Evolutionary conservation across 2,888 invertebrate genomes (phyloP), one percentile per base, ranked within the genome.

Genomic region (Hermaeophaga mercurialis): DNA sequence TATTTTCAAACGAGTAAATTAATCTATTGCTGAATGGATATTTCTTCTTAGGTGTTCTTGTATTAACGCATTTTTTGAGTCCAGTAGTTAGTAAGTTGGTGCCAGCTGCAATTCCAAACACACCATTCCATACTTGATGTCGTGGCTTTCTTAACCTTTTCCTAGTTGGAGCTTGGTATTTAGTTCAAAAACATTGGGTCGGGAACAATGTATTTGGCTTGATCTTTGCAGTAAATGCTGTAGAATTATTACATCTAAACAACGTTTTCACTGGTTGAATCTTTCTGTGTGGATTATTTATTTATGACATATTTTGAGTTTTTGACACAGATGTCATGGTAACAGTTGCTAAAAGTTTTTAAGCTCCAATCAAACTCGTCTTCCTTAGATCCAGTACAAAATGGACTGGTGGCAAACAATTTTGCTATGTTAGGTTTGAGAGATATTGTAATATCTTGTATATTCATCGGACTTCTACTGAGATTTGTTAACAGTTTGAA

Each of bases 261-360:
- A 96, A 94, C 75, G 91, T 97, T 56, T 89, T 91, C 39, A 96
- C 91, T 46, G 96, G 96, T 15, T 92, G 94, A 77, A 96, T 98
- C 73, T 82, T 99, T 61, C 84, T 99, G 1, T 89, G 92, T 66
- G 99, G 99, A 0, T 85, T 99, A 18, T 98, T 99, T 79, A 82
- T 99, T 62, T 99, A 99, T 75, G 99, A 99, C 77, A 92, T 99
- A 67, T 99, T 99, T 82, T 99, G 99, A 99, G 99, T 99, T n/a
- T 99, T 99, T 81, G 98, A 96, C 56, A 99, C 99, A 50, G 94
- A 99, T 77, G 99, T 99, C 39, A 99, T 99, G 98, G 96, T 98
- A 44, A 97, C 96, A 12, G 99, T 99, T 3, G 98, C 98, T 43
- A 97, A 92, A 80, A 95, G 94, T 58, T 99, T 99, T 76, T 98